Base-by-base conservation (phyloP, 1,140 invertebrate species). In the Cydia amplana region DNA sequence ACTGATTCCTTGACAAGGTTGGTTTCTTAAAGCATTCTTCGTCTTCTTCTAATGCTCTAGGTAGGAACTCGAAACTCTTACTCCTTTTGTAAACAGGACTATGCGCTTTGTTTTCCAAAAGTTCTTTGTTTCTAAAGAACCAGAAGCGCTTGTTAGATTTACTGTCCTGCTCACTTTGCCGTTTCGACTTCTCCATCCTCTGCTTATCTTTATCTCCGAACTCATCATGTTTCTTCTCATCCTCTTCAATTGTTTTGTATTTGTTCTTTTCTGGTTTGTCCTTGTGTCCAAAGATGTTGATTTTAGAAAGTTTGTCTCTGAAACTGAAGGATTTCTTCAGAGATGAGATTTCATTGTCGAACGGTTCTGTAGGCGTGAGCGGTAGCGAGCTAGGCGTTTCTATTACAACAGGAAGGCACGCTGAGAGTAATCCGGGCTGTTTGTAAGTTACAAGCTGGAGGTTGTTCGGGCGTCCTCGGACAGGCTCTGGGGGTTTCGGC, bases 51-150 rank as follows among this genome's bases (percentile, higher is more conserved):
- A 83, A 49, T 1, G 89, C 86, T 82, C 83, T 81, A 0, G 91
- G 91, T 14, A 93, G 74, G 60, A 92, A 93, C 78, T 93, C 91
- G 49, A 92, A 93, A 79, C 91, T 93, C 78, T 93, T 93, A 76
- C 91, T 93, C 20, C 90, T 80, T 40, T 80, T 85, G 65, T 93
- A 92, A 18, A 85, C 83, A n/a, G 89, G 88, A 10, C 76, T 80
- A 25, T 85, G 83, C 9, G 75, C 81, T 32, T 82, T 82, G 63
- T 84, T 89, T 4, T 89, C 85, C 9, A 83, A 43, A 5, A 86
- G 9, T 20, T 90, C 90, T 78, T 84, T 90, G 36, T 87, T 85
- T 74, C 87, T 78, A 46, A 90, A 91, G 72, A 91, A 87, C 91
- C 91, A 93, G 60, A 91, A 92, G 4, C 91, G 83, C 67, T 91